Percentiles rank a stretch among this genome's conserved stretches.
Conservation (phyloP, 2,113 vertebrate species). For the Accipiter virgatus region DNA sequence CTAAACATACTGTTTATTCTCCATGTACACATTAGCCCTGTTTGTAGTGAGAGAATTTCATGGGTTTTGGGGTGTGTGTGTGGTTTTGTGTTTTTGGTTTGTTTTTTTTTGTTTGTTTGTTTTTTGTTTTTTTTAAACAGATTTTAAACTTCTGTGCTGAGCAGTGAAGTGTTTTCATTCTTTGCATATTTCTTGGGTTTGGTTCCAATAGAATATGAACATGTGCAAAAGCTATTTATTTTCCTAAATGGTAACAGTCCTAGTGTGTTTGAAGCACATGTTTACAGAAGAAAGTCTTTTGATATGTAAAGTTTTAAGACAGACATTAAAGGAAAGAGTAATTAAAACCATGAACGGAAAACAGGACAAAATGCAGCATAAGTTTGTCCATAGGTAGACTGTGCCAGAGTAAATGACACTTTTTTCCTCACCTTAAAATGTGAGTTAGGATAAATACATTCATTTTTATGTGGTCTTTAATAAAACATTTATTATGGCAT, state of each 20-base stretch:
- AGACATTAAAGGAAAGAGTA: neutral
- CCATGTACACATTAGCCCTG: neutral
- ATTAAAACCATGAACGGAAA: neutral
- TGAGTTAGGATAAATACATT: neutral
- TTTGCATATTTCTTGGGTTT: neutral
- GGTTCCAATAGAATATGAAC: neutral
- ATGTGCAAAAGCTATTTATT: neutral
- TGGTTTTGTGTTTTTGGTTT: neutral
- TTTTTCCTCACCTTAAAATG: neutral
- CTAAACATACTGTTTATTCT: neutral
- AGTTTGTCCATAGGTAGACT: neutral
- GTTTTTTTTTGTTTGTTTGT: too few relatives aligned
- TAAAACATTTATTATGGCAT: neutral
- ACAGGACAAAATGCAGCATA: neutral
- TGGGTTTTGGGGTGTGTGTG: neutral
- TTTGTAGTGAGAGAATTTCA: neutral
- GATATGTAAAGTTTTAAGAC: neutral
- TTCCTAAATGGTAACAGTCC: neutral
- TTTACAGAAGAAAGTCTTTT: slow-evolving; percentile 8
- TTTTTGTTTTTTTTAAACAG: neutral
- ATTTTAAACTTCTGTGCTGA: neutral
- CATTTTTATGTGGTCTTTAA: neutral
- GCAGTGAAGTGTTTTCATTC: neutral
- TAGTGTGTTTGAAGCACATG: neutral
- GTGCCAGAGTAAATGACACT: neutral